phyloP scores from a whole-genome alignment of 2,888 invertebrate species.

The Leptinotarsa tumamoca region DNA sequence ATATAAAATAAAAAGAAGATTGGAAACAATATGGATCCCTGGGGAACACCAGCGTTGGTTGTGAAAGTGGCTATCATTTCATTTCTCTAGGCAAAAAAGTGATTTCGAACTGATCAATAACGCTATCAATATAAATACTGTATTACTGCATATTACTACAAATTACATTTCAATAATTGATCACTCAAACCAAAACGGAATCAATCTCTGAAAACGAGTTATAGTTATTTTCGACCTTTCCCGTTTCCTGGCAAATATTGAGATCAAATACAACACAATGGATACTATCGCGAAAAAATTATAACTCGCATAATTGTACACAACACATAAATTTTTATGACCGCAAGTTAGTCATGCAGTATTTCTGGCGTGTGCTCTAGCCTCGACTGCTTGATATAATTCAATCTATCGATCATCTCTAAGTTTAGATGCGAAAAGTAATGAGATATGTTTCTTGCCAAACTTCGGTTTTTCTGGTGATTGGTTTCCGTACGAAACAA shows the following conservation, averaged over 20 bases:
- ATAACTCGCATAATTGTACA: slow-evolving; percentile 13
- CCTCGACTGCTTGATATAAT: slow-evolving; percentile 33
- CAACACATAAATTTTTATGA: slow-evolving; percentile 23
- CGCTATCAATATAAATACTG: too few species aligned
- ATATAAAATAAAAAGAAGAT: too few species aligned
- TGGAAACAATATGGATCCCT: too few species aligned
- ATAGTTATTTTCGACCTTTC: background rate
- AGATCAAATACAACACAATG: slow-evolving; percentile 13
- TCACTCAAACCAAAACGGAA: too few species aligned
- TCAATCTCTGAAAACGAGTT: background rate
- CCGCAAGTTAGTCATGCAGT: slow-evolving; percentile 38
- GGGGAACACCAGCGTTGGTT: too few species aligned
- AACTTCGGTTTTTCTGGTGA: background rate
- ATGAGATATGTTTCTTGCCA: slow-evolving; percentile 20
- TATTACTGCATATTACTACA: too few species aligned
- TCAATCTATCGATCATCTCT: slow-evolving; percentile 41
- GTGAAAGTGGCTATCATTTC: too few species aligned
- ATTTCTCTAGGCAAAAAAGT: too few species aligned
- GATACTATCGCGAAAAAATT: background rate
- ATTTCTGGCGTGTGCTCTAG: slow-evolving; percentile 40
- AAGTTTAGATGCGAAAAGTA: slow-evolving; percentile 37
- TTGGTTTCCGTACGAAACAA: background rate
- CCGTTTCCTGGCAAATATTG: slow-evolving; percentile 13
- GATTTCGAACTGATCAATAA: too few species aligned
- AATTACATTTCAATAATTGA: too few species aligned